phyloP scores from a whole-genome alignment of 2,888 invertebrate species.

The Drosophila picticornis region DNA sequence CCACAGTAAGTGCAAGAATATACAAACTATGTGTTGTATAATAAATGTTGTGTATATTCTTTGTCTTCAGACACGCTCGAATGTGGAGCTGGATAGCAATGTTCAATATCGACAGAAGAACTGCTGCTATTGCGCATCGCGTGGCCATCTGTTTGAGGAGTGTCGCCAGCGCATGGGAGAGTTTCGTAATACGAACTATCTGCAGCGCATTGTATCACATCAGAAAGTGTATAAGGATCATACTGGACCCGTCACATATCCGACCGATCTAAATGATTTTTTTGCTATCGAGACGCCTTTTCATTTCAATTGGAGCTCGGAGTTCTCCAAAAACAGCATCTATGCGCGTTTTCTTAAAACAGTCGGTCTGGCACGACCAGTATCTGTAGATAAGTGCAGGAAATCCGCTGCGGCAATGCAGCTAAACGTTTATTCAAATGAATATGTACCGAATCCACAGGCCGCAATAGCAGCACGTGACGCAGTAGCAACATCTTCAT shows the following conservation, averaged over 20 bases:
- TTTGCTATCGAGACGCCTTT: conserved; percentile 68
- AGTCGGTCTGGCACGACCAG: conserved; percentile 70
- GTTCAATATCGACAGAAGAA: conserved; percentile 83
- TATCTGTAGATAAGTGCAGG: conserved; percentile 43
- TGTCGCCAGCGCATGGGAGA: conserved; percentile 82
- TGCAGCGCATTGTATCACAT: conserved; percentile 80
- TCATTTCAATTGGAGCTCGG: conserved; percentile 71
- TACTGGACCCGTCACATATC: conserved; percentile 24
- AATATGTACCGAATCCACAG: conserved; percentile 65
- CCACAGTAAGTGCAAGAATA: conserved; percentile 86
- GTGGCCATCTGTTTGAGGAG: conserved; percentile 86
- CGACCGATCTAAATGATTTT: conserved; percentile 51
- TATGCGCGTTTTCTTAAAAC: conserved; percentile 82
- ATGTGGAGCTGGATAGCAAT: conserved; percentile 79
- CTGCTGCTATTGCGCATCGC: conserved; percentile 87
- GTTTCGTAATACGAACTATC: conserved; percentile 64
- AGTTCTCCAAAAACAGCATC: conserved; percentile 59
- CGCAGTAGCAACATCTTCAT: not conserved
- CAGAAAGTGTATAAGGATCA: conserved; percentile 82
- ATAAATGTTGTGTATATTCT: not conserved
- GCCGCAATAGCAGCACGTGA: conserved; percentile 44
- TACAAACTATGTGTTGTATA: not conserved
- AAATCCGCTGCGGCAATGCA: not conserved
- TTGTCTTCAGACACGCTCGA: conserved; percentile 85
- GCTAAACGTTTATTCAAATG: conserved; percentile 28